Percentiles rank a stretch among this genome's conserved stretches.
phyloP scores from a whole-genome alignment of 1,140 invertebrate species.

The Eriocheir sinensis region DNA sequence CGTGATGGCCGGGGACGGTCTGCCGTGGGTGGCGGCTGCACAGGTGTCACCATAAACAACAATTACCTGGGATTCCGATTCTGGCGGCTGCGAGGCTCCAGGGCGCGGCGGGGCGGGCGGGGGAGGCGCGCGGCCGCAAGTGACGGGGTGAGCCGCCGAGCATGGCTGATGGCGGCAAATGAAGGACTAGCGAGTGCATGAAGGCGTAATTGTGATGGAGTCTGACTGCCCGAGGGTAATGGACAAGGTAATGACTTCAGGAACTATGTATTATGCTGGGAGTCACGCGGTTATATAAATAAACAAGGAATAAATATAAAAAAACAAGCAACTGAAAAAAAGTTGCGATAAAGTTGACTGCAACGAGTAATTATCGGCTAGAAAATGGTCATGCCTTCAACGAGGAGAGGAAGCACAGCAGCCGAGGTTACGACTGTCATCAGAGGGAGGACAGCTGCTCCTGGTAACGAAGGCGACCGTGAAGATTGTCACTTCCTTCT shows the following conservation, averaged over 20 bases:
- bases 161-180: not conserved
- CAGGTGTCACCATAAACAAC: constrained; percentile 49
- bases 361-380: no score
- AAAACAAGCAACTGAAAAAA: no score
- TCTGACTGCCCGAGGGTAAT: not conserved
- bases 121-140: not conserved
- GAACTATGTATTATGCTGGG: not conserved
- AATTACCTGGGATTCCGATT: constrained; percentile 42
- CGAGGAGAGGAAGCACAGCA: no score
- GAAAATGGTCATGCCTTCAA: no score
- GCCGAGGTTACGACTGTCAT: no score
- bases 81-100: not conserved
- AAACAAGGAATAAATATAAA: no score
- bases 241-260: not conserved
- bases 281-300: no score
- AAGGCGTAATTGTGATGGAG: not conserved
- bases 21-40: not conserved
- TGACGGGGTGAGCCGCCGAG: not conserved
- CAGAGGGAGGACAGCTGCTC: no score
- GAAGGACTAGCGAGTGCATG: not conserved
- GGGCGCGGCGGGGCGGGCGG: not conserved
- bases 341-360: no score
- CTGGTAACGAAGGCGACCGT: no score
- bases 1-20: not conserved
- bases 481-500: no score